phyloP scores from a whole-genome alignment of 2,113 vertebrate genomes.

The Megalops atlanticus region DNA sequence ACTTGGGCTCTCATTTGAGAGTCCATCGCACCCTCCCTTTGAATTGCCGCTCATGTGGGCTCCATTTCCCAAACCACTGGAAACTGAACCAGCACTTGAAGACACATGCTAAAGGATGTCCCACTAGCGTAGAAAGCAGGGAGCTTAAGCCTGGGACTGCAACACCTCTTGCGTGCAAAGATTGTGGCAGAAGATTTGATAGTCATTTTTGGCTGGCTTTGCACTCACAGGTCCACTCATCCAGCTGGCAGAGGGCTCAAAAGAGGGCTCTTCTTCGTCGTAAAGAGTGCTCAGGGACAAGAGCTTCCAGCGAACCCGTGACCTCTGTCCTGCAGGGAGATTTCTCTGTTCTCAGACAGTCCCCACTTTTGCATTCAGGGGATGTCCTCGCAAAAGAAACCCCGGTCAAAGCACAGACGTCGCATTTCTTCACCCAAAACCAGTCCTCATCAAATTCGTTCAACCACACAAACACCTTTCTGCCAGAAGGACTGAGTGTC shows the following conservation, averaged over 20 bases:
- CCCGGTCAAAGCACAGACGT: background rate
- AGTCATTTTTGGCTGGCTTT: constrained; percentile 4
- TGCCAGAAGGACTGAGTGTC: background rate
- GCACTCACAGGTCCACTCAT: constrained; percentile 11
- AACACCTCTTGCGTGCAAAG: background rate
- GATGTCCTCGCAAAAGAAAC: background rate
- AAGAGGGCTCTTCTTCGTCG: background rate
- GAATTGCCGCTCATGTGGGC: background rate
- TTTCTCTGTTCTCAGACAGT: background rate
- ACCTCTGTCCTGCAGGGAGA: background rate
- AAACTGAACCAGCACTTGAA: constrained; percentile 19
- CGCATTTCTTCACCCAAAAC: background rate
- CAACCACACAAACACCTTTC: background rate
- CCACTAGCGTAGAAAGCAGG: background rate
- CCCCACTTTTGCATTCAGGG: background rate
- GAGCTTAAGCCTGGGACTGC: background rate
- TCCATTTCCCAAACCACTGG: background rate
- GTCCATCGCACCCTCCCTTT: background rate
- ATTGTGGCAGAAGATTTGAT: background rate
- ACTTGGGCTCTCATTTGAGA: constrained; percentile 4
- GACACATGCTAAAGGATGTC: background rate
- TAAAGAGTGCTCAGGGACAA: background rate
- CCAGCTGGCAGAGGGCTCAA: constrained; percentile 16
- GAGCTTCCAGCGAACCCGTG: background rate
- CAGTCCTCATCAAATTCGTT: background rate